Percentiles rank a stretch among this genome's conserved stretches.
These are phyloP conservation scores for Turritopsis dohrnii DNA, from an alignment of 30 jellyfish, hydroid and myxozoan species.

Conservation along the genomic window DNA sequence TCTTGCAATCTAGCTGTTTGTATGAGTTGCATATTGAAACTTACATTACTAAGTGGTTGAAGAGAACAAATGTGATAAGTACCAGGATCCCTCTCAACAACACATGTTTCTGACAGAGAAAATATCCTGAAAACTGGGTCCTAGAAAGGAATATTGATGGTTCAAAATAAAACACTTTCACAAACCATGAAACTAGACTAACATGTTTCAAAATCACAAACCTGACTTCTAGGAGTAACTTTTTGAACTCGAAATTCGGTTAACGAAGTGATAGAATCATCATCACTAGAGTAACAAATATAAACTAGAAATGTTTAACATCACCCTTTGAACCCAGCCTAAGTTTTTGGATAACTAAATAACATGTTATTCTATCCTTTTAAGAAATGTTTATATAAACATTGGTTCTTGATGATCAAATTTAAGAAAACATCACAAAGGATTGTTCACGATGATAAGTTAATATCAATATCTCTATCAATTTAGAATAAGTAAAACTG, in stretches of 20 bases:
- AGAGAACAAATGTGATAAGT: slow-evolving; percentile 77
- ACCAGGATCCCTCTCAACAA: slow-evolving; percentile 86
- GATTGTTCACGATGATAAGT: no score
- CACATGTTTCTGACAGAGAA: slow-evolving; percentile 87
- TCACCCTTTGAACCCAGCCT: no score
- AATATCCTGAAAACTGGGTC: slow-evolving; percentile 84
- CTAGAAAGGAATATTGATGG: slow-evolving; percentile 28
- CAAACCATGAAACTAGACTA: no score
- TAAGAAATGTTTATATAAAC: no score
- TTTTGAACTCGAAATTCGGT: slow-evolving; percentile 83
- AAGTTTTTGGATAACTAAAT: no score
- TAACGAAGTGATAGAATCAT: slow-evolving; percentile 80
- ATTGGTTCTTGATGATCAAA: no score
- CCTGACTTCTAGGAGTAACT: slow-evolving; percentile 65
- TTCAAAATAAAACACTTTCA: no score
- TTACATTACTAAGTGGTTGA: slow-evolving; percentile 71
- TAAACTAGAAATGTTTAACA: neutral
- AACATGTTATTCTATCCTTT: no score
- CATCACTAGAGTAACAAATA: slow-evolving; percentile 53
- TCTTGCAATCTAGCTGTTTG: no score
- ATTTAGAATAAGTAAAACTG: no score
- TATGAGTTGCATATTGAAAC: neutral
- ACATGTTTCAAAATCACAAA: slow-evolving; percentile 14
- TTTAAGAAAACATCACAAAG: no score
- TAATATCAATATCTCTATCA: no score